Evolutionary conservation across 1,140 invertebrate genomes (phyloP).

Genomic region (Drosophila mayri): DNA sequence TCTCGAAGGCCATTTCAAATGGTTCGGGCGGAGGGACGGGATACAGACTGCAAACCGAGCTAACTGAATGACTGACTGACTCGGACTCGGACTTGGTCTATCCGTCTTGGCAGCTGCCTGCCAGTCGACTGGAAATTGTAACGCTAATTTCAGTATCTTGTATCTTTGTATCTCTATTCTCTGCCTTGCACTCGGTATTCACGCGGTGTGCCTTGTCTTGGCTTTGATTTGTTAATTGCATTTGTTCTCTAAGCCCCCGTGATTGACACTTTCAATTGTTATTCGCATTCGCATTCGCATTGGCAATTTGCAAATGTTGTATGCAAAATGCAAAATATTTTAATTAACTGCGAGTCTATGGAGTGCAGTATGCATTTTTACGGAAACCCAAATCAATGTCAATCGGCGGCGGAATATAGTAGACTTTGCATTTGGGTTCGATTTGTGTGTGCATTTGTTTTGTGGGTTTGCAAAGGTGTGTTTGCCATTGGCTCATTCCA

Average conservation of each 20-base stretch:
- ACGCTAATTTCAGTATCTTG: constrained; percentile 68
- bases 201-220: constrained; percentile 44
- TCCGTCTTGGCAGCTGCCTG: constrained; percentile 58
- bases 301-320: constrained; percentile 33
- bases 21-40: constrained; percentile 1
- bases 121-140: constrained; percentile 67
- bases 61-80: constrained; percentile 43
- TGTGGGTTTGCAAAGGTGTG: constrained; percentile 13
- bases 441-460: background rate
- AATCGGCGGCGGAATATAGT: constrained; percentile 20
- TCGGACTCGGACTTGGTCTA: constrained; percentile 51
- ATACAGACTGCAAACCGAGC: background rate
- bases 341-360: constrained; percentile 63
- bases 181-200: background rate
- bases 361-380: constrained; percentile 55
- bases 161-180: constrained; percentile 42
- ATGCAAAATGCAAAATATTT: constrained; percentile 58
- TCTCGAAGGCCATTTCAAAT: constrained; percentile 67
- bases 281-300: constrained; percentile 40
- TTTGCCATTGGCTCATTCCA: constrained; percentile 11
- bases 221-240: constrained; percentile 78
- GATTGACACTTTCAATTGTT: constrained; percentile 76
- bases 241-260: constrained; percentile 49
- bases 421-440: constrained; percentile 21
- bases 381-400: constrained; percentile 76